Evolutionary conservation across 2,888 invertebrate genomes (phyloP).

Genomic region (Glyphotaelius pellucidus): DNA sequence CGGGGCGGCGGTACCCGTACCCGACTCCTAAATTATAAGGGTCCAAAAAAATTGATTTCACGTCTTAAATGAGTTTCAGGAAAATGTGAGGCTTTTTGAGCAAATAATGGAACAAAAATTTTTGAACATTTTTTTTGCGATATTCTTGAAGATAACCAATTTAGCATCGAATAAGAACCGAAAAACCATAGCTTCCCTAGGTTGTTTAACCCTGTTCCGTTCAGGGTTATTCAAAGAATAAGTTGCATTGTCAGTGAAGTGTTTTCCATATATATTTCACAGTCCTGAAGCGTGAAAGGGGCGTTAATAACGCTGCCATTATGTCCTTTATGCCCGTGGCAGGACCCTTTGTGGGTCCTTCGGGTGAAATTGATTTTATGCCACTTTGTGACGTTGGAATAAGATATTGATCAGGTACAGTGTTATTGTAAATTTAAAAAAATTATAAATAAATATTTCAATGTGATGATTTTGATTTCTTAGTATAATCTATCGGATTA

Average conservation of each 20-base stretch:
- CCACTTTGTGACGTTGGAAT: constrained; percentile 51
- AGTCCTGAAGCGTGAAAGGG: constrained; percentile 61
- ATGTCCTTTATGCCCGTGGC: constrained; percentile 62
- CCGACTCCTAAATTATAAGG: no score
- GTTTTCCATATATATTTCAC: constrained; percentile 56
- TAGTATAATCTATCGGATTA: not conserved
- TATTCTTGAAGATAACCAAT: not conserved
- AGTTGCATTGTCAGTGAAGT: constrained; percentile 47
- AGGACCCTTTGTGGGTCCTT: constrained; percentile 57
- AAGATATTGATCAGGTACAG: constrained; percentile 55
- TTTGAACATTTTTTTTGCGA: not conserved
- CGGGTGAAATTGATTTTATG: constrained; percentile 62
- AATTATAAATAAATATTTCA: not conserved
- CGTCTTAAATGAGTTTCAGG: no score
- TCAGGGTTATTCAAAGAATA: constrained; percentile 19
- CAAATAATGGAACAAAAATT: no score
- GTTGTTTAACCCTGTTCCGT: not conserved
- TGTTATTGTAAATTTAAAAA: not conserved
- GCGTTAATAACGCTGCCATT: constrained; percentile 65
- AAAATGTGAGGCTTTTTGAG: no score
- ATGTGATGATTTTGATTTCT: not conserved
- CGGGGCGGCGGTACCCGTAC: no score
- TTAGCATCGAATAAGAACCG: not conserved
- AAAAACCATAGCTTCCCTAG: not conserved
- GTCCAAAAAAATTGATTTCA: no score